Evolutionary conservation across 2,797 vertebrate species (phyloP).

Genomic region (Iguana delicatissima): DNA sequence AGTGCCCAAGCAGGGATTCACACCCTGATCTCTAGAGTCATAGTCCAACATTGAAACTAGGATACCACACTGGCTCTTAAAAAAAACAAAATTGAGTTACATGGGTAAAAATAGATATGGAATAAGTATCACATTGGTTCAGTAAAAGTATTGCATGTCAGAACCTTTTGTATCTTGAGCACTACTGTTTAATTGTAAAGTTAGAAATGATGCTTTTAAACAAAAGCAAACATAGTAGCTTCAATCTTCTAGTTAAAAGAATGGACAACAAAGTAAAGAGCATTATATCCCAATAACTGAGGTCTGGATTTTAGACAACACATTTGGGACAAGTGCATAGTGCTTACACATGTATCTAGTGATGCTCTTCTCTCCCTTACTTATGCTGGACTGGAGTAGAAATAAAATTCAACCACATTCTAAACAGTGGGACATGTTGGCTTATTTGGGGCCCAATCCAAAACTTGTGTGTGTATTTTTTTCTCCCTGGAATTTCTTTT

Average conservation of each 20-base stretch:
- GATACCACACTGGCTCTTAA: no score
- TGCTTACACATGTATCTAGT: background rate
- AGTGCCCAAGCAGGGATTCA: no score
- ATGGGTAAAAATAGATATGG: background rate
- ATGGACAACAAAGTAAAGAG: background rate
- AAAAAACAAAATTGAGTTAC: no score
- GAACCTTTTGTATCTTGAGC: background rate
- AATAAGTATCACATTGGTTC: background rate
- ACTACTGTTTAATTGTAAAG: background rate
- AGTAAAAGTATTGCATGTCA: background rate
- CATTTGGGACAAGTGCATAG: background rate
- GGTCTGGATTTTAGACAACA: background rate
- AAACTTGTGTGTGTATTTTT: background rate
- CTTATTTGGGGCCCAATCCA: background rate
- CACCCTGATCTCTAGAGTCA: no score
- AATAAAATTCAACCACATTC: background rate
- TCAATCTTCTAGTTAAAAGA: background rate
- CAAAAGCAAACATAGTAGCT: background rate
- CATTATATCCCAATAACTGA: background rate
- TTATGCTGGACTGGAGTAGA: background rate
- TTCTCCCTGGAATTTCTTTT: no score
- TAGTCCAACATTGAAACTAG: no score
- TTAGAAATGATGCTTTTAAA: conserved; percentile 1
- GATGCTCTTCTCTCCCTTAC: background rate
- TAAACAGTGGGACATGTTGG: background rate